These are phyloP conservation scores for Molanna angustata DNA, from an alignment of 2,888 invertebrate genomes.

Conservation along the genomic window DNA sequence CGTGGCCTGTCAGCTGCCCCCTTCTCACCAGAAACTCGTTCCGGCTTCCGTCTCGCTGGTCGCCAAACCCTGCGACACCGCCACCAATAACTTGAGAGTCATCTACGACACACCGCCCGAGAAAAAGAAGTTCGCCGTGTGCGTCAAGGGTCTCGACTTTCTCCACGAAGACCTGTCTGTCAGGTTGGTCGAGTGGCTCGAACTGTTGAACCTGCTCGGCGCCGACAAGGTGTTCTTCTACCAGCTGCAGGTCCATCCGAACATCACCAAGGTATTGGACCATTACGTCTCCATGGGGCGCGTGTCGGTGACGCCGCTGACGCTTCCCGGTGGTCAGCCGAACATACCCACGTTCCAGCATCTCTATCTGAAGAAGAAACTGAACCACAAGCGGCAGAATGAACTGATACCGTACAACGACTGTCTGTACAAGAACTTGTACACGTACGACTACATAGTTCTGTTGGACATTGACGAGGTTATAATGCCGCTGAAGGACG, in stretches of 20 bases:
- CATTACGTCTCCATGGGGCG: constrained; percentile 64
- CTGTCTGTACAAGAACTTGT: constrained; percentile 90
- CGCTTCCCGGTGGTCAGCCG: constrained; percentile 86
- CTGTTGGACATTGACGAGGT: constrained; percentile 92
- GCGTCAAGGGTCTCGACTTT: constrained; percentile 92
- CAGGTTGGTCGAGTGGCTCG: constrained; percentile 91
- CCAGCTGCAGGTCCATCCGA: constrained; percentile 86
- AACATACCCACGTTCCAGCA: constrained; percentile 87
- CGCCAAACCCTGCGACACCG: constrained; percentile 79
- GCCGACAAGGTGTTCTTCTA: constrained; percentile 92
- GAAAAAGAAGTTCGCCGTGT: constrained; percentile 84
- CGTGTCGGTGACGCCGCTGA: constrained; percentile 75
- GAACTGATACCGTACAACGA: constrained; percentile 96
- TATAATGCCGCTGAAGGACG: constrained; percentile 80
- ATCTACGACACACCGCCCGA: constrained; percentile 72
- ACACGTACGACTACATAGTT: constrained; percentile 86
- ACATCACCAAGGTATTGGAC: constrained; percentile 78
- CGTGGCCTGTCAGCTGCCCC: constrained; percentile 84
- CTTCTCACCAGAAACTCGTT: constrained; percentile 65
- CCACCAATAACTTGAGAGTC: constrained; percentile 80
- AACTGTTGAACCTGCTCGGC: constrained; percentile 79
- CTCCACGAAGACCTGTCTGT: constrained; percentile 88
- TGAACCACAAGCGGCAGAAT: constrained; percentile 91
- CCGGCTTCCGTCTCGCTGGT: constrained; percentile 86
- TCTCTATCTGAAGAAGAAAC: constrained; percentile 84